These are phyloP conservation scores for Euura lappo DNA, from an alignment of 1,140 invertebrate genomes.

Conservation along the genomic window DNA sequence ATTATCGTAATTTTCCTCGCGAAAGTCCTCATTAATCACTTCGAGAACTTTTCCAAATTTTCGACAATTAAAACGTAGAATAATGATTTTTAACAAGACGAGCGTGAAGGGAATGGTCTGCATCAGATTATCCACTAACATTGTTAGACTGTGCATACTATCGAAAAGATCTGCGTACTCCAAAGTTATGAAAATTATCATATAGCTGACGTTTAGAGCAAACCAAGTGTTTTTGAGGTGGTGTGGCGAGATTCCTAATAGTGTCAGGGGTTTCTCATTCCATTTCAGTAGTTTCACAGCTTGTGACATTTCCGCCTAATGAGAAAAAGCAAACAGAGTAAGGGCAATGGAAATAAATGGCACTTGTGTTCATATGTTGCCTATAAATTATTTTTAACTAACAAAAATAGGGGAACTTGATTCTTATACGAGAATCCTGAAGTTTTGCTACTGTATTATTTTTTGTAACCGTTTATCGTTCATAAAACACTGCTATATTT, in stretches of 20 bases:
- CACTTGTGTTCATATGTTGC: too few relatives aligned
- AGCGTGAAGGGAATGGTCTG: constrained; percentile 16
- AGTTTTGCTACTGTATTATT: too few relatives aligned
- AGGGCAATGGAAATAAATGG: too few relatives aligned
- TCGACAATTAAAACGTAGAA: constrained; percentile 28
- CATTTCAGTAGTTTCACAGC: constrained; percentile 18
- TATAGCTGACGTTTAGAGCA: constrained; percentile 14
- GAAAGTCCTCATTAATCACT: constrained; percentile 40
- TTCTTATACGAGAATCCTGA: too few relatives aligned
- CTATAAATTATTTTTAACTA: too few relatives aligned
- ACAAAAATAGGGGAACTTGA: too few relatives aligned
- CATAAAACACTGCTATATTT: too few relatives aligned
- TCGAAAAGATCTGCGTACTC: constrained; percentile 14
- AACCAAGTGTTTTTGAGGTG: constrained; percentile 6
- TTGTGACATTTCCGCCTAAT: not conserved
- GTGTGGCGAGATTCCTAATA: constrained; percentile 23
- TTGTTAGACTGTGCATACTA: constrained; percentile 18
- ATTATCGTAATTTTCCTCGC: constrained; percentile 33
- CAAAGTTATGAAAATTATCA: constrained; percentile 12
- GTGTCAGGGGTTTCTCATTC: constrained; percentile 14
- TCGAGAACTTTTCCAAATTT: constrained; percentile 38
- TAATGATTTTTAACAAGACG: constrained; percentile 19
- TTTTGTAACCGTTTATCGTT: too few relatives aligned
- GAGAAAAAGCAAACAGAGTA: constrained; percentile 20
- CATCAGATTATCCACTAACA: constrained; percentile 22